Percentiles rank a stretch among this genome's conserved stretches.
These are phyloP conservation scores for Osmoderma eremita DNA, from an alignment of 2,888 invertebrate genomes.

Conservation along the genomic window DNA sequence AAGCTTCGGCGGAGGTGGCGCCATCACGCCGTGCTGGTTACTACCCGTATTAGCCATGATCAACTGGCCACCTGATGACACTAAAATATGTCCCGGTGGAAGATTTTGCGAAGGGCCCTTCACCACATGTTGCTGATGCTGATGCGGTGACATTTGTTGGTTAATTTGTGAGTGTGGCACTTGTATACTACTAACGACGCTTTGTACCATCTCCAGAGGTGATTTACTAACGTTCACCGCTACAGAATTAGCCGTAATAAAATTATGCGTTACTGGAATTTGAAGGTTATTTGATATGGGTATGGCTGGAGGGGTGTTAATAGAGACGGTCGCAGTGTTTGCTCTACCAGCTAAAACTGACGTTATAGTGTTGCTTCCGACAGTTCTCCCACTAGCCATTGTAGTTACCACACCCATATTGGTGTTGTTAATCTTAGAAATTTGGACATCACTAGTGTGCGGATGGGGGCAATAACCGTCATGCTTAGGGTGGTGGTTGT, in stretches of 20 bases:
- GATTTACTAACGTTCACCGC: slow-evolving; percentile 67
- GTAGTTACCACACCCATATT: slow-evolving; percentile 66
- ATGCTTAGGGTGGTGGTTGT: slow-evolving; percentile 43
- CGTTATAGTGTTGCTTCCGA: slow-evolving; percentile 83
- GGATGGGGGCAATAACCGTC: slow-evolving; percentile 61
- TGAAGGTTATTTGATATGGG: slow-evolving; percentile 61
- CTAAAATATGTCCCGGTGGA: slow-evolving; percentile 77
- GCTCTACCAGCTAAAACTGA: slow-evolving; percentile 81
- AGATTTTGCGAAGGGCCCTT: slow-evolving; percentile 65
- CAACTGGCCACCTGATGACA: slow-evolving; percentile 79
- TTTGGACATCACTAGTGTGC: slow-evolving; percentile 52
- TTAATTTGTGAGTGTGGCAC: slow-evolving; percentile 65
- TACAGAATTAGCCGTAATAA: slow-evolving; percentile 64
- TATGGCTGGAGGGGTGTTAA: slow-evolving; percentile 70
- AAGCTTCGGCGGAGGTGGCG: slow-evolving; percentile 71
- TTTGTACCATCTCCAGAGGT: slow-evolving; percentile 81
- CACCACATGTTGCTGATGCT: slow-evolving; percentile 59
- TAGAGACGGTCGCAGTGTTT: slow-evolving; percentile 80
- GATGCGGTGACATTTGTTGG: slow-evolving; percentile 58
- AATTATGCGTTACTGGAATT: slow-evolving; percentile 62
- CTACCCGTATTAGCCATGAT: slow-evolving; percentile 70
- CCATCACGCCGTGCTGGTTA: slow-evolving; percentile 70
- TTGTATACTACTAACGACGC: slow-evolving; percentile 77
- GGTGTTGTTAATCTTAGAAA: slow-evolving; percentile 33
- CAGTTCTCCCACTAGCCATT: slow-evolving; percentile 80